These are phyloP conservation scores for Drosophila murphyi DNA, from an alignment of 1,140 invertebrate species.

Conservation along the genomic window DNA sequence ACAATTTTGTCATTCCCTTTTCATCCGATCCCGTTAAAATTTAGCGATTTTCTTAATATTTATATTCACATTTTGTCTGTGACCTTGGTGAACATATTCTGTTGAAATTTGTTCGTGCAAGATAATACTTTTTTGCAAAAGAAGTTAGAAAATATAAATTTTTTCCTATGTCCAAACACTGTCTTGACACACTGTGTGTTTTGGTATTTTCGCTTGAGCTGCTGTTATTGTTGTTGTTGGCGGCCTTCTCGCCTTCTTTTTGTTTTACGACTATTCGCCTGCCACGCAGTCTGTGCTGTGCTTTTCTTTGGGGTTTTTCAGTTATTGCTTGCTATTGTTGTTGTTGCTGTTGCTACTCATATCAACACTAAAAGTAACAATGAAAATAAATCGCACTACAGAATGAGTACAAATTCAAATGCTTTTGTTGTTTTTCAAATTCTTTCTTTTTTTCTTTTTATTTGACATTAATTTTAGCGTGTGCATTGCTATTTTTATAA, in stretches of 20 bases:
- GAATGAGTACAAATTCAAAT: constrained; percentile 20
- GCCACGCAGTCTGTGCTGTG: constrained; percentile 64
- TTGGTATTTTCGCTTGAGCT: constrained; percentile 17
- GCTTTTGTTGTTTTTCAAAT: neutral
- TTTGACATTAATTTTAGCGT: constrained; percentile 18
- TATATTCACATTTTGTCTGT: too few species aligned
- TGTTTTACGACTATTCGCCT: constrained; percentile 55
- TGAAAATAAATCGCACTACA: constrained; percentile 50
- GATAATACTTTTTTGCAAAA: too few species aligned
- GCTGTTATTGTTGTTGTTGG: constrained; percentile 3
- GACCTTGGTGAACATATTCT: too few species aligned
- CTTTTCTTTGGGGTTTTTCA: neutral
- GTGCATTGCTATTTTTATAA: constrained; percentile 42
- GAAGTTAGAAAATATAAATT: too few species aligned
- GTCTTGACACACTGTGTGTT: too few species aligned
- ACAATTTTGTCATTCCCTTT: too few species aligned
- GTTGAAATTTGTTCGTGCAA: too few species aligned
- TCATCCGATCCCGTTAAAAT: too few species aligned
- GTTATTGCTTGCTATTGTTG: too few species aligned
- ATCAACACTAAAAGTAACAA: constrained; percentile 52
- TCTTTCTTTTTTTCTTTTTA: too few species aligned
- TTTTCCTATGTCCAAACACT: constrained; percentile 1
- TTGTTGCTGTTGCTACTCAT: constrained; percentile 31
- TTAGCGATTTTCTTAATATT: too few species aligned
- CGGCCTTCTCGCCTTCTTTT: constrained; percentile 2